Evolutionary conservation across 2,113 vertebrate species (phyloP), one percentile per base, ranked within the genome.

Genomic region (Amphilophus citrinellus): DNA sequence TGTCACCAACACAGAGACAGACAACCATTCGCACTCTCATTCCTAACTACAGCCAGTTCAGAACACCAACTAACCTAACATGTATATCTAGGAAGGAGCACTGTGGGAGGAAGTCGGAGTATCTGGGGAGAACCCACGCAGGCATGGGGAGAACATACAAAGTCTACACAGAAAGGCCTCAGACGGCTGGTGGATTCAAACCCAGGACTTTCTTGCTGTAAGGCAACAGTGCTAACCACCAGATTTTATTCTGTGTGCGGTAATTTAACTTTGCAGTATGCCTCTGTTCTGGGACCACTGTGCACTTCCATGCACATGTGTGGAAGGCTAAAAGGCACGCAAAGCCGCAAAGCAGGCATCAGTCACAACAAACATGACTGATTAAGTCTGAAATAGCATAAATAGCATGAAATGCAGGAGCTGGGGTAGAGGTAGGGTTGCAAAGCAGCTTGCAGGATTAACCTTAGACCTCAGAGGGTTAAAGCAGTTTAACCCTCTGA

Each of bases 401-500:
- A 47, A 68, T 47, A 27, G 22, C 17, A 68, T 68, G 65, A 68
- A 71, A 50, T 71, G 65, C 39, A 11, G 47, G 15, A 71, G 66
- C 66, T 71, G 66, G 42, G 27, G 42, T 71, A 50, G 42, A 71
- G 24, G 42, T 71, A 71, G 44, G 44, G 66, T 53, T 73, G 44
- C 3, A 1, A 73, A 14, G 66, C 10, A 53, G 66, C 2, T 5
- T 73, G 66, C 44, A 73, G 66, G 44, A 27, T 53, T 73, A 73
- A 71, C 65, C 65, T 71, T 50, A 50, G 42, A 9, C 42, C 65
- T 71, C 65, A 50, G 10, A 71, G 42, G 65, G 42, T 71, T 71
- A 71, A 50, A 50, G 65, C 42, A 50, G 65, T 42, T 71, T 50
- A 71, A 71, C 17, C 65, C 65, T 50, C 65, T 50, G 42, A 50